Base-by-base conservation (phyloP, 2,888 invertebrate genomes). In the Vannuccia rotundouncinata region DNA sequence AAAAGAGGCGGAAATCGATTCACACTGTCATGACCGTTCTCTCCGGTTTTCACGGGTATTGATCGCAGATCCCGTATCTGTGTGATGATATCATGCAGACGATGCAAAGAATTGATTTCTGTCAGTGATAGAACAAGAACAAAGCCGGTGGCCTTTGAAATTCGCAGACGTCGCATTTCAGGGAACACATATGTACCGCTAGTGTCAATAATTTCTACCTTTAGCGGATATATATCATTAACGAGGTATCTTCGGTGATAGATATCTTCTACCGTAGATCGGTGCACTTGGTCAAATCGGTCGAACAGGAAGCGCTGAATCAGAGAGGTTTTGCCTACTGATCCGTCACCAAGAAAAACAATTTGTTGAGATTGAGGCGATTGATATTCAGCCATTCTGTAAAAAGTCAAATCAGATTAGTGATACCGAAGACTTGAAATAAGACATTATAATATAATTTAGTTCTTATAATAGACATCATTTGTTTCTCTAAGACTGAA, bases 251-350 rank as follows among this genome's bases (percentile, higher is more conserved):
- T 77, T 5, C 45, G 30, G 13, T 77, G 30, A 22, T 77, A 31
- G 1, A 77, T 25, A 45, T 77, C 77, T 25, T 77, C 77, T 22
- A 77, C 77, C 31, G 77, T 77, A 5, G 77, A 31, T n/a, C 30
- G 31, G 25, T 77, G 45, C 10, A 30, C 5, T 1, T 25, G n/a
- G 1, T 31, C 22, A 25, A 77, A 77, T 25, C 2, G n/a, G 77
- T 77, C 77, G 27, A 45, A 25, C 1, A 77, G 77, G 45, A 77
- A 77, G 30, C 77, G 30, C 25, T 77, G 77, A 45, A 77, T 77
- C n/a, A 77, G n/a, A n/a, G 29, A 5, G 10, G 77, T 77, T 31
- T 77, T 77, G 17, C 77, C 77, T 5, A 45, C 77, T 22, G 10
- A 22, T 10, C 31, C 77, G 27, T 30, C 30, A 1, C 77, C 77